phyloP scores from a whole-genome alignment of 2,888 invertebrate species.

The Phengaris alcon region DNA sequence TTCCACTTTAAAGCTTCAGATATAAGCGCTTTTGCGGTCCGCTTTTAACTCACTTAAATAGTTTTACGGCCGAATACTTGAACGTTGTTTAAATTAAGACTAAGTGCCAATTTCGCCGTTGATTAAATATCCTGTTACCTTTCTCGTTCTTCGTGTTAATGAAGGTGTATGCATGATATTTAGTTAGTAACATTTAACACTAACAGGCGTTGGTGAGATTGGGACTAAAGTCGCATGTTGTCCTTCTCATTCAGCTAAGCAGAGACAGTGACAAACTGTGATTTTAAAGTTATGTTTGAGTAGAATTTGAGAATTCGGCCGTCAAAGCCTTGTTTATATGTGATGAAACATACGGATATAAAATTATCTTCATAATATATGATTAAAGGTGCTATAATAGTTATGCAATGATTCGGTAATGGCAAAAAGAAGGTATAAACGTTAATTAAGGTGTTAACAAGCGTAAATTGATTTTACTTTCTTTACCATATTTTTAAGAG shows the following conservation, averaged over 20 bases:
- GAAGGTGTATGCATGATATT: no score
- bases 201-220: no score
- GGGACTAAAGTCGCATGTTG: no score
- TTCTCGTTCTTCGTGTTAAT: no score
- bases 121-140: no score
- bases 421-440: background rate
- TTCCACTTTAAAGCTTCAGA: background rate
- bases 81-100: background rate
- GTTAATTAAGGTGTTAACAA: background rate
- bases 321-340: background rate
- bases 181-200: no score
- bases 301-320: background rate
- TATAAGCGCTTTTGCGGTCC: background rate
- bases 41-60: background rate
- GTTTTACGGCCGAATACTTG: no score
- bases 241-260: no score
- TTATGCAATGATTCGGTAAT: slow-evolving; percentile 8
- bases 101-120: background rate
- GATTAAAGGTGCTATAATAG: background rate
- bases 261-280: no score
- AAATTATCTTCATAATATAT: background rate
- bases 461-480: slow-evolving; percentile 8
- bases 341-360: background rate
- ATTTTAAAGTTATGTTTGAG: no score
- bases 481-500: slow-evolving; percentile 7